Conservation (phyloP, 23 tunicate species). For the Diplosoma virens region DNA sequence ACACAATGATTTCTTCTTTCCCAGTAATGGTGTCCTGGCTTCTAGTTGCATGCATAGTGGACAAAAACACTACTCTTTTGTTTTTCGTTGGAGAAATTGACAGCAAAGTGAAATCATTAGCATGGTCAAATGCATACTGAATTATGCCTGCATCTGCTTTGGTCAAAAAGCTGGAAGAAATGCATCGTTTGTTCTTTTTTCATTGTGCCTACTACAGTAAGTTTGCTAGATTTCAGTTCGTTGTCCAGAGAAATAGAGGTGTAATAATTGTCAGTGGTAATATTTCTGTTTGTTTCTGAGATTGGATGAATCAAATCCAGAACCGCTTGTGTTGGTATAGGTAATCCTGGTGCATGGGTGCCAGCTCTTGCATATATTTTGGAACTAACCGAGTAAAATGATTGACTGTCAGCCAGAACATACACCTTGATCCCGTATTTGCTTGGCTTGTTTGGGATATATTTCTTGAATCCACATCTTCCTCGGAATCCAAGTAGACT, state of each 20-base stretch:
- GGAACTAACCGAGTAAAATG: constrained; percentile 23
- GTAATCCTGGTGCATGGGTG: background rate
- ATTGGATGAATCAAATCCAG: constrained; percentile 7
- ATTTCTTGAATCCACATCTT: constrained; percentile 17
- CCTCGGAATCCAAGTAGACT: constrained; percentile 20
- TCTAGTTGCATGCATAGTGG: too few species aligned
- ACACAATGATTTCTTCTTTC: too few species aligned
- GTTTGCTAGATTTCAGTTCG: background rate
- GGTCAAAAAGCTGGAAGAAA: background rate
- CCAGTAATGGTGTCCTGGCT: too few species aligned
- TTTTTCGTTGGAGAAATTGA: background rate
- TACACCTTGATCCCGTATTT: constrained; percentile 22
- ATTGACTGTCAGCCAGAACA: constrained; percentile 14
- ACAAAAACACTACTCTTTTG: too few species aligned
- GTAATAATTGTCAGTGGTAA: background rate
- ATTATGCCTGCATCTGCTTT: background rate
- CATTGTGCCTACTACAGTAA: too few species aligned
- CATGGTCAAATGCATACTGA: constrained; percentile 6
- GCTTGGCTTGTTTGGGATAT: constrained; percentile 25
- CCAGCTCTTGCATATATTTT: constrained; percentile 14
- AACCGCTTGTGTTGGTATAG: constrained; percentile 4
- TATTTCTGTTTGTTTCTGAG: constrained; percentile 1
- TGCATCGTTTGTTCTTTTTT: constrained; percentile 10
- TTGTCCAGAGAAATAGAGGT: background rate
- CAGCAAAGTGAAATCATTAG: background rate